A percentile compares a stretch with the other conserved stretches of the same genome.
Evolutionary conservation across 1,140 invertebrate genomes (phyloP).

Genomic region (Dinothrombium tinctorium): DNA sequence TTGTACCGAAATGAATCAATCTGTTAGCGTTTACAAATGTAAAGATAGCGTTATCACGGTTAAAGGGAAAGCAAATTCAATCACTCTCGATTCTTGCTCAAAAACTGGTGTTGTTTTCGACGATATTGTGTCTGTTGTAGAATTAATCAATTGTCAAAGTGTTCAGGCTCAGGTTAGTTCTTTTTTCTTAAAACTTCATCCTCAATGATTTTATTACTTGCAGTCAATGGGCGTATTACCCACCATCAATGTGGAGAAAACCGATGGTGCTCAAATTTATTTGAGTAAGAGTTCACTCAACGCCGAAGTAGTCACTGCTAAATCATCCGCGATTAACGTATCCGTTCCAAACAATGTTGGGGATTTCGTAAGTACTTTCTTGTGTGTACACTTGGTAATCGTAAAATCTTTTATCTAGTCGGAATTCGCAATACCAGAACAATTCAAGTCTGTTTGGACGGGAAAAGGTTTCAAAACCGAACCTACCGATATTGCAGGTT

Average conservation of each 20-base stretch:
- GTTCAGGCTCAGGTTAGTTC: constrained; percentile 74
- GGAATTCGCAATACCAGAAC: constrained; percentile 79
- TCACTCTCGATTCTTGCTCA: constrained; percentile 85
- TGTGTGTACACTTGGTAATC: neutral
- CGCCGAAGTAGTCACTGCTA: constrained; percentile 68
- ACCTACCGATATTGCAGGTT: constrained; percentile 13
- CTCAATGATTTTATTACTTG: neutral
- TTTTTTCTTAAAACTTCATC: constrained; percentile 6
- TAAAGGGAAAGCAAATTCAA: constrained; percentile 85
- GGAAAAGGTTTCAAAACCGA: constrained; percentile 30
- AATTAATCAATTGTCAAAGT: constrained; percentile 96
- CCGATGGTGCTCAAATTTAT: constrained; percentile 93
- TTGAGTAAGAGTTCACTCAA: constrained; percentile 61
- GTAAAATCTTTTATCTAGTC: constrained; percentile 27
- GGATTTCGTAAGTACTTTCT: constrained; percentile 56
- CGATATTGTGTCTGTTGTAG: constrained; percentile 71
- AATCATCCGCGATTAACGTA: constrained; percentile 97
- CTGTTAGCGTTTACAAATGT: constrained; percentile 86
- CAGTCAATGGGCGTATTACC: constrained; percentile 77
- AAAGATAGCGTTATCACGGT: constrained; percentile 61
- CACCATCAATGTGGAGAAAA: constrained; percentile 95
- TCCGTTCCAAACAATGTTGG: constrained; percentile 62
- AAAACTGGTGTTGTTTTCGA: constrained; percentile 91
- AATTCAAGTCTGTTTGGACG: constrained; percentile 60
- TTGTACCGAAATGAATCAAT: constrained; percentile 85